Percentiles rank a stretch among this genome's conserved stretches.
Evolutionary conservation across 2,888 invertebrate genomes (phyloP).

Genomic region (Sthenelais limicola): DNA sequence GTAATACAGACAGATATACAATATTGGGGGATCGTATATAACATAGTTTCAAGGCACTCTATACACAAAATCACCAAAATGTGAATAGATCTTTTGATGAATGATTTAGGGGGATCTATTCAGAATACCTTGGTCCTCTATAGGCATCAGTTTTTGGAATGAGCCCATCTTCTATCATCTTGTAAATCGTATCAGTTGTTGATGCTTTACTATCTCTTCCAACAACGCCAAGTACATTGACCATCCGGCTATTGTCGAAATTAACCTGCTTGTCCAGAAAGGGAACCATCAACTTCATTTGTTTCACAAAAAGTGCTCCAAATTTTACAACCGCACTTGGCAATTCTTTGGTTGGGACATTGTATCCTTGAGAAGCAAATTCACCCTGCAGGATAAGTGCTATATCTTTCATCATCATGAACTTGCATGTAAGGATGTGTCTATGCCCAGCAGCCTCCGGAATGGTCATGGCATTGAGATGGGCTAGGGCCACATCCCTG

Average conservation of each 20-base stretch:
- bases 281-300: neutral
- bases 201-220: slow-evolving; percentile 72
- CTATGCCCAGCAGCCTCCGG: slow-evolving; percentile 59
- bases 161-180: slow-evolving; percentile 74
- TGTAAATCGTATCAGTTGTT: slow-evolving; percentile 74
- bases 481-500: slow-evolving; percentile 73
- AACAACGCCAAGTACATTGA: slow-evolving; percentile 72
- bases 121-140: slow-evolving; percentile 46
- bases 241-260: slow-evolving; percentile 70
- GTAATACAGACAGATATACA: too few relatives aligned
- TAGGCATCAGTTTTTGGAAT: slow-evolving; percentile 70
- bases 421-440: slow-evolving; percentile 71
- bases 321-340: slow-evolving; percentile 71
- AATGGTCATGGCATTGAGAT: slow-evolving; percentile 47
- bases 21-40: too few relatives aligned
- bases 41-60: too few relatives aligned
- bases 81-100: too few relatives aligned
- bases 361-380: slow-evolving; percentile 71
- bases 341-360: slow-evolving; percentile 70
- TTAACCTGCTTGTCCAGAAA: slow-evolving; percentile 43
- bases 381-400: slow-evolving; percentile 68
- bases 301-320: slow-evolving; percentile 70
- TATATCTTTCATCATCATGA: slow-evolving; percentile 74
- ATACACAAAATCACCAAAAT: too few relatives aligned
- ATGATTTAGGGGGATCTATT: too few relatives aligned